Evolutionary conservation across 2,888 invertebrate species (phyloP), one percentile per base, ranked within the genome.

Genomic region (Torymus auratus): DNA sequence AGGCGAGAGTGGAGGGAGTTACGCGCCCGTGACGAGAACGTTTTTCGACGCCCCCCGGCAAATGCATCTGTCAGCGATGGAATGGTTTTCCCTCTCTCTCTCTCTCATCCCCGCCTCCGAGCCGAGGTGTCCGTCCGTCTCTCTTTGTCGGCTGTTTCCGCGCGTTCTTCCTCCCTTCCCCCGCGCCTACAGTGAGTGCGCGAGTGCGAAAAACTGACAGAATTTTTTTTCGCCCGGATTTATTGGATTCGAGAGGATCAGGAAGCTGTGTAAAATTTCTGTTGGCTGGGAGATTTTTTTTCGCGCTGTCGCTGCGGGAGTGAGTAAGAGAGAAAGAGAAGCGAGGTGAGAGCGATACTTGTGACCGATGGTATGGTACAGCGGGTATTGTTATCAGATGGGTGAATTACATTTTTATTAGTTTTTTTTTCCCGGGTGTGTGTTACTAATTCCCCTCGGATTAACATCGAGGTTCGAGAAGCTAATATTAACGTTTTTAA

Each of bases 1-100:
- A n/a, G 75, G 67, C 13, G 14, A 53, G 1, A 11, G 52, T 23
- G 10, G 67, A 2, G 28, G 14, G 73, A 2, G 56, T 74, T 65
- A 65, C 74, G 50, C 74, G 4, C 13, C 62, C 62, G 17, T 76
- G 76, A 76, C 68, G 76, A 69, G 68, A 55, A 58, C 53, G 52
- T 60, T 69, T 52, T 69, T 41, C 62, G 53, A 70, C 67, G 70
- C 70, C 41, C 7, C 41, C 7, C 41, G 76, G 28, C 80, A 71
- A 80, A 80, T 76, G 80, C 80, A 80, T 80, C 71, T 84, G 84
- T 84, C 60, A 76, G 67, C 75, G 52, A 61, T 71, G 69, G 79
- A 56, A 56, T 56, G 55, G 14, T 15, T 67, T 17, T 13, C 17
- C n/a, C 74, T 53, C 14, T 50, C 67, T 10, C 56, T 11, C 23